Evolutionary conservation across 2,888 invertebrate species (phyloP).

Genomic region (Drosophila gaucha): DNA sequence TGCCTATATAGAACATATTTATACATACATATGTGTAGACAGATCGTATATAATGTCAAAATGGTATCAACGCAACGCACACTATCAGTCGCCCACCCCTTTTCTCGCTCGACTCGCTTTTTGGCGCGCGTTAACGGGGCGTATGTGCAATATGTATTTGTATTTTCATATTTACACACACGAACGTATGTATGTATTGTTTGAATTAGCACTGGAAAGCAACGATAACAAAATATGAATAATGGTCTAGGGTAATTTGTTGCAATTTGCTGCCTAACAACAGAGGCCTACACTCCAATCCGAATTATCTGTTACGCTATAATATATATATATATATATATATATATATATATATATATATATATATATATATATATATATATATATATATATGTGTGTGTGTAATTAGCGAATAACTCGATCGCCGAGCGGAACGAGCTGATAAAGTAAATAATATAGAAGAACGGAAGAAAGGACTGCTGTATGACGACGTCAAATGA

Average conservation of each 20-base stretch:
- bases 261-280: constrained; percentile 58
- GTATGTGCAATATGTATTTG: constrained; percentile 36
- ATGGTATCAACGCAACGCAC: neutral
- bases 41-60: constrained; percentile 4
- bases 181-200: neutral
- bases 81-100: neutral
- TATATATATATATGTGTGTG: neutral
- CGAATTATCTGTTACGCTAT: constrained; percentile 10
- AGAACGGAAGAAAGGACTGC: constrained; percentile 2
- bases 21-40: neutral
- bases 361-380: neutral
- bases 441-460: too few species aligned
- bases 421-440: constrained; percentile 29
- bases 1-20: too few species aligned
- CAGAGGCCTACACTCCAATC: constrained; percentile 20
- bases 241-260: constrained; percentile 46
- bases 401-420: constrained; percentile 31
- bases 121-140: constrained; percentile 34
- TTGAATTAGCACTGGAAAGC: constrained; percentile 10
- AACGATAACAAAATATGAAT: constrained; percentile 24
- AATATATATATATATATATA: neutral
- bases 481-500: neutral
- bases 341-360: constrained; percentile 1
- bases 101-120: neutral
- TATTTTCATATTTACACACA: neutral